Base-by-base conservation (phyloP, 2,888 invertebrate species). In the Furcula furcula region DNA sequence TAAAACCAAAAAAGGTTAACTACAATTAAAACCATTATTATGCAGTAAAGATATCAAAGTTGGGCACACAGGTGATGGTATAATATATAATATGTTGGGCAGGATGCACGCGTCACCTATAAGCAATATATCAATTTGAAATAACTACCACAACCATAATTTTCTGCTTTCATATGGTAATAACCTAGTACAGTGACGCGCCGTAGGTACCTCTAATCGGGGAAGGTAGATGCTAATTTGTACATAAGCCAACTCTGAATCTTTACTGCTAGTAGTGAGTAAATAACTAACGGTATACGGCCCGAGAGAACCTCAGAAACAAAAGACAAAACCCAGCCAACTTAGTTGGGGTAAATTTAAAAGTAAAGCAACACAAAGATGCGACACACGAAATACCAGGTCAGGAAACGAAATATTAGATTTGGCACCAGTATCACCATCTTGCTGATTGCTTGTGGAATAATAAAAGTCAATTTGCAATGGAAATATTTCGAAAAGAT, bases 91-190 rank as follows among this genome's bases (percentile, higher is more conserved):
- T 50, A 47, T 47, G 54, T 45, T 57, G 70, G 70, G 65, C 52
- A 62, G 67, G 60, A 56, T 50, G 34, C 46, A 63, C 68, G 64
- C 82, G 79, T 58, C 84, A 77, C 76, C 74, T 78, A 76, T 69
- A 55, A 74, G 73, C 76, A 75, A 76, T 79, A 81, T 80, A 82
- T 76, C 74, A 82, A 83, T 85, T 84, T 85, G 75, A 78, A 81
- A 76, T 83, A 85, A 76, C 87, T 88, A 88, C 83, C 87, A 88
- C 87, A 88, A 88, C 87, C 87, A 82, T 86, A 72, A 72, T 79
- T 83, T 77, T 80, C 77, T 68, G 80, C 37, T 76, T 75, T 80
- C 71, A 66, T 61, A 71, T 74, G 84, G 81, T 76, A 84, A 82
- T 70, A 62, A n/a, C n/a, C 76, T 84, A 82, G 47, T 40, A n/a